Percentiles rank a stretch among this genome's conserved stretches.
phyloP scores from a whole-genome alignment of 2,113 vertebrate species.

The Rhadina sibilatrix region DNA sequence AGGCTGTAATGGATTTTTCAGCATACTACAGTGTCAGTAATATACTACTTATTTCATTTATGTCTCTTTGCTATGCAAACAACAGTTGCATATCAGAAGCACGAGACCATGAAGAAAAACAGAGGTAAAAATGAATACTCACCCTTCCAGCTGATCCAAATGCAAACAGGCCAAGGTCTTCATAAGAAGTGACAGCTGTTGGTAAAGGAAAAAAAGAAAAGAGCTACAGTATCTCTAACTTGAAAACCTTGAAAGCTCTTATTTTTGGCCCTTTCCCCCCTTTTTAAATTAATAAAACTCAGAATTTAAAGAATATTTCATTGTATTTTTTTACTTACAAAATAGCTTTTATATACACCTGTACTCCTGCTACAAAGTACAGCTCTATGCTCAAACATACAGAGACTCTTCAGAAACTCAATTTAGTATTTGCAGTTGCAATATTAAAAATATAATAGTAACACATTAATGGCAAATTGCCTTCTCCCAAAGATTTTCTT shows the following conservation, averaged over 20 bases:
- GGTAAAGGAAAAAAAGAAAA: neutral
- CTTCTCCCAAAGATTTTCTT: neutral
- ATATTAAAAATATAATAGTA: neutral
- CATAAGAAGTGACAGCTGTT: slow-evolving; percentile 90
- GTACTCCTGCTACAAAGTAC: neutral
- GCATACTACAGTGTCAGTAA: neutral
- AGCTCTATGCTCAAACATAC: neutral
- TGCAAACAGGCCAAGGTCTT: slow-evolving; percentile 88
- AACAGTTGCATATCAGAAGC: neutral
- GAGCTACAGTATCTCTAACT: neutral
- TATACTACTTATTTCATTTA: neutral
- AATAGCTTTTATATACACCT: neutral
- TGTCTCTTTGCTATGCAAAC: neutral
- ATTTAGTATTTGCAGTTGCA: neutral
- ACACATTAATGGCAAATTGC: neutral
- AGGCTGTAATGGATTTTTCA: neutral
- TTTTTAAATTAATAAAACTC: neutral
- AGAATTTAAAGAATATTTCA: neutral
- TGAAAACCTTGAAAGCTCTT: neutral
- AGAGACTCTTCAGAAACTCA: neutral
- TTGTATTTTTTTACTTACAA: neutral
- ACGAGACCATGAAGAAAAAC: neutral
- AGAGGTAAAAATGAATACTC: slow-evolving; percentile 14
- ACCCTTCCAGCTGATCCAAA: slow-evolving; percentile 89
- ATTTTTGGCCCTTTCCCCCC: neutral